Conservation (phyloP, 2,888 invertebrate species). For the Cosmia trapezina region DNA sequence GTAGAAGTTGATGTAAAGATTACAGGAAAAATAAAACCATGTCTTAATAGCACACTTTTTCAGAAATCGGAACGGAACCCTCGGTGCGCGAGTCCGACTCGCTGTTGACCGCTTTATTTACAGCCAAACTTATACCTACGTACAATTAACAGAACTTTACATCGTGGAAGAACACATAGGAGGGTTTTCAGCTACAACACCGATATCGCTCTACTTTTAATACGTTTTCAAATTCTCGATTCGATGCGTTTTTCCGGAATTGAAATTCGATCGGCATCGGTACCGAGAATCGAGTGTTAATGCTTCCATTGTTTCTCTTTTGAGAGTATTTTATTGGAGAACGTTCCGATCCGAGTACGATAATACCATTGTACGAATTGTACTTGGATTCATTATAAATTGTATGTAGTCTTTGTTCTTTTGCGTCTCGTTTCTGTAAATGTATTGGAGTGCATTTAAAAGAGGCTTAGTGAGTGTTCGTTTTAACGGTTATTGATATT, state of each 20-base stretch:
- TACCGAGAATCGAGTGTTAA: constrained; percentile 42
- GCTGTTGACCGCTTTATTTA: no score
- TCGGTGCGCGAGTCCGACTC: no score
- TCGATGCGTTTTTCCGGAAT: constrained; percentile 43
- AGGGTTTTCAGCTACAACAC: neutral
- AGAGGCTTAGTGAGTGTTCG: neutral
- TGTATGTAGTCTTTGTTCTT: constrained; percentile 18
- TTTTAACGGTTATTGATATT: no score
- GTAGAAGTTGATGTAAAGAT: no score
- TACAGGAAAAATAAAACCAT: no score
- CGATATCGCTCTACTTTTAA: constrained; percentile 3
- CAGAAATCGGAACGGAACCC: no score
- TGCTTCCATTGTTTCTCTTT: constrained; percentile 49
- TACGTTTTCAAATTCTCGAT: constrained; percentile 18
- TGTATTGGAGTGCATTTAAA: constrained; percentile 14
- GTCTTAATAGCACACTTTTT: no score
- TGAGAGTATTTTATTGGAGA: constrained; percentile 36
- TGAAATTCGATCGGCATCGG: constrained; percentile 40
- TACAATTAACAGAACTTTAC: neutral
- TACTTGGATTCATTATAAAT: constrained; percentile 31
- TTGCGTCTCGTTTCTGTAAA: neutral
- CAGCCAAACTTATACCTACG: neutral
- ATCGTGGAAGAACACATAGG: neutral
- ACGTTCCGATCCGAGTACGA: constrained; percentile 13
- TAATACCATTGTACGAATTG: constrained; percentile 37